Conservation (phyloP, 2,888 invertebrate genomes). For the Lasioglossum morio region DNA sequence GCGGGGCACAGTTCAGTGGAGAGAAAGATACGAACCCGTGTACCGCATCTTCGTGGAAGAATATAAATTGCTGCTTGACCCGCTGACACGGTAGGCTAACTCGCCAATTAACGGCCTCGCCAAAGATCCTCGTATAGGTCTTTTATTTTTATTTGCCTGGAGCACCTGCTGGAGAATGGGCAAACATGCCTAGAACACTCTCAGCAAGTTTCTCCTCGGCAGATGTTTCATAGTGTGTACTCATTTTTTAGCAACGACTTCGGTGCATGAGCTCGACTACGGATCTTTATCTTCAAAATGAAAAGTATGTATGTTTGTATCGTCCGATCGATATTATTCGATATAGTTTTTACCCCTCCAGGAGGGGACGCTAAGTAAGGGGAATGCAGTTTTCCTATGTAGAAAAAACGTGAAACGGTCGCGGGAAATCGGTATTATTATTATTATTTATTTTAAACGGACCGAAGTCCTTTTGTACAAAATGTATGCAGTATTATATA, state of each 20-base stretch:
- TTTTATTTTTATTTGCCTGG: background rate
- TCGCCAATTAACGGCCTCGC: background rate
- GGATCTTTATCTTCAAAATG: too few relatives aligned
- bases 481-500: too few relatives aligned
- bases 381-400: too few relatives aligned
- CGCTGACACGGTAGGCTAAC: background rate
- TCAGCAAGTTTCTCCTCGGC: background rate
- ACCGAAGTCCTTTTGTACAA: too few relatives aligned
- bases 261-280: too few relatives aligned
- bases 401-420: too few relatives aligned
- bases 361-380: too few relatives aligned
- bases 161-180: background rate
- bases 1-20: background rate
- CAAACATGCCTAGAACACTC: background rate
- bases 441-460: too few relatives aligned
- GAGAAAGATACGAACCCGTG: background rate
- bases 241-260: background rate
- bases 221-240: background rate
- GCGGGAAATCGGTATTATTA: too few relatives aligned
- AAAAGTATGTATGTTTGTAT: too few relatives aligned
- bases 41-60: background rate
- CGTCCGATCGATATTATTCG: too few relatives aligned
- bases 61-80: slow-evolving; percentile 27
- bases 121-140: background rate
- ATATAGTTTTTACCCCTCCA: too few relatives aligned